Evolutionary conservation across 2,113 vertebrate species (phyloP), one percentile per base, ranked within the genome.

Genomic region (Eurypyga helias): DNA sequence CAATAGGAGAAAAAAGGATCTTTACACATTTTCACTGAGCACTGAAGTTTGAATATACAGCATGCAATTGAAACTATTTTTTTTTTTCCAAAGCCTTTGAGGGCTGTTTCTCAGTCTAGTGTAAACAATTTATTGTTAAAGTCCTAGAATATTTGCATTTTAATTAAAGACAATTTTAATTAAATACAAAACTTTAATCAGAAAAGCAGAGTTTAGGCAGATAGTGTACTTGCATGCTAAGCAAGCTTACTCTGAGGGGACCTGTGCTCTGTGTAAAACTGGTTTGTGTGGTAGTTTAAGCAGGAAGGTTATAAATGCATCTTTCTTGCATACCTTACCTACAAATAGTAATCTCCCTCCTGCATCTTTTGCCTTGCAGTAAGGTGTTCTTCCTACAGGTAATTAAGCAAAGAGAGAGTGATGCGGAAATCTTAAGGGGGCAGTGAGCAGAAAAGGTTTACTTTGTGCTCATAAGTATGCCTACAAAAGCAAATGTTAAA

Each of bases 131-230:
- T 98, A 98, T 98, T 98, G 96, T 97, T 97, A 66, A 96, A 97
- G 92, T 98, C 95, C 95, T 98, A 95, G 95, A 98, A 98, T 98
- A 98, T 98, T 98, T 98, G 97, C 97, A 98, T 98, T 98, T 98
- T 98, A 98, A 98, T 98, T 98, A 98, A 98, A 96, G 89, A 95
- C 90, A 96, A 87, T 93, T 98, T 97, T 98, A 98, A 98, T 98
- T 98, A 98, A 98, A 98, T 96, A 98, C 76, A 49, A 96, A 98
- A 98, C 93, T 98, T 98, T 96, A 95, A 95, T 98, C 93, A 94
- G 91, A 98, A 98, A 98, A 98, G 95, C 64, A 75, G 85, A 96
- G 71, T 98, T 97, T 96, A 96, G 95, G 90, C 95, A 97, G 92
- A 70, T 54, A 96, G 90, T 89, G 88, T 86, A 80, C 96, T 97